Conservation (phyloP, 2,888 invertebrate genomes). For the Dicyrtoma fusca region DNA sequence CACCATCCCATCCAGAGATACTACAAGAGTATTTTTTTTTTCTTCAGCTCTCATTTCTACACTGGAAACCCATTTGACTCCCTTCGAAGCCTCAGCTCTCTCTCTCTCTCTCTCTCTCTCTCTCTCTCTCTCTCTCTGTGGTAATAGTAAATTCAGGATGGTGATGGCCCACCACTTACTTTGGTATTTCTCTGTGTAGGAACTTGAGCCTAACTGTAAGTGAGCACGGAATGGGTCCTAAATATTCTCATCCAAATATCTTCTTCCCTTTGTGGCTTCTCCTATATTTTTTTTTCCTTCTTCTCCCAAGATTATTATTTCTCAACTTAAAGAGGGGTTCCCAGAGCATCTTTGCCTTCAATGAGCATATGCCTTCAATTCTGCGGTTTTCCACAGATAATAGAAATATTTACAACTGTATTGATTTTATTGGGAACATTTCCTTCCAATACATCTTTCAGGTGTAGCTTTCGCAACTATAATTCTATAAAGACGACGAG, state of each 20-base stretch:
- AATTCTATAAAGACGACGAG: no score
- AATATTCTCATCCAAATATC: conserved; percentile 16
- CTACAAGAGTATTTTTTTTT: background rate
- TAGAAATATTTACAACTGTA: no score
- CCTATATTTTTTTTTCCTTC: background rate
- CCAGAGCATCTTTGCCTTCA: no score
- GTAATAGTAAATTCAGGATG: conserved; percentile 2
- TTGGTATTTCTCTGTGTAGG: conserved; percentile 13
- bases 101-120: no score
- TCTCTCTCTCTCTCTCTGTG: background rate
- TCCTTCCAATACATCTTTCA: no score
- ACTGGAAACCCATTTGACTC: background rate
- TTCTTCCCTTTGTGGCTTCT: no score
- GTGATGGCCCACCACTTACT: conserved; percentile 20
- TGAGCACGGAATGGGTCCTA: conserved; percentile 26
- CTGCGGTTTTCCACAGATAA: no score
- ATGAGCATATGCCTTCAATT: no score
- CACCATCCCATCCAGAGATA: background rate
- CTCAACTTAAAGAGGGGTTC: no score
- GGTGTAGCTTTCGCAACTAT: no score
- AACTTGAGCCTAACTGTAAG: conserved; percentile 27
- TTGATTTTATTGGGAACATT: no score
- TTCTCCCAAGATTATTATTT: background rate
- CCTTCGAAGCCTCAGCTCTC: background rate
- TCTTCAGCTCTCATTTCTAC: background rate